phyloP scores from a whole-genome alignment of 2,888 invertebrate species.

The Andricus quercusramuli region DNA sequence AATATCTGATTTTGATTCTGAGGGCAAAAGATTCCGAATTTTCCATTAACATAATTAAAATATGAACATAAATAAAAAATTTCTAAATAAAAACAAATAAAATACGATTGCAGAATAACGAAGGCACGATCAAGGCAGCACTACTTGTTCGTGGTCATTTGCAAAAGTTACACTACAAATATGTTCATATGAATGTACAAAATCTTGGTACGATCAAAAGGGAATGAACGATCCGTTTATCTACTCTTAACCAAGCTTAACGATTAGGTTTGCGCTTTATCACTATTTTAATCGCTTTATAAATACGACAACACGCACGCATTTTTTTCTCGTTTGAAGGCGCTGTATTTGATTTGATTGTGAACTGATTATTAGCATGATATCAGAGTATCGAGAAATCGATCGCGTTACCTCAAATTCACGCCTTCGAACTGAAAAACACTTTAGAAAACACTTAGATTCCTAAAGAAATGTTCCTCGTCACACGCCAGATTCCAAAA shows the following conservation, averaged over 20 bases:
- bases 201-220: slow-evolving; percentile 74
- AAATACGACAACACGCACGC: slow-evolving; percentile 38
- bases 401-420: slow-evolving; percentile 14
- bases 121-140: slow-evolving; percentile 26
- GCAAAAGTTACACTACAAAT: slow-evolving; percentile 35
- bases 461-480: slow-evolving; percentile 23
- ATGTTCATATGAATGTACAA: slow-evolving; percentile 76
- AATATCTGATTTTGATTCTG: slow-evolving; percentile 35
- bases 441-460: slow-evolving; percentile 33
- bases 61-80: slow-evolving; percentile 1
- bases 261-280: slow-evolving; percentile 23
- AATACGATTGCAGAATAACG: slow-evolving; percentile 14
- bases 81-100: neutral
- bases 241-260: slow-evolving; percentile 42
- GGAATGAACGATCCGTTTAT: slow-evolving; percentile 66
- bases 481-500: slow-evolving; percentile 21
- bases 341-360: slow-evolving; percentile 34
- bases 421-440: slow-evolving; percentile 36
- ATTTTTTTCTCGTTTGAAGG: slow-evolving; percentile 38
- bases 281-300: slow-evolving; percentile 32
- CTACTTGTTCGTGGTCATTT: slow-evolving; percentile 32
- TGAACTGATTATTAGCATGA: slow-evolving; percentile 30
- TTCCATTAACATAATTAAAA: slow-evolving; percentile 10
- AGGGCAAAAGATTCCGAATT: slow-evolving; percentile 8
- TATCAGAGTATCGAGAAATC: slow-evolving; percentile 37